Evolutionary conservation across 2,113 vertebrate species (phyloP).

Genomic region (Peromyscus leucopus): DNA sequence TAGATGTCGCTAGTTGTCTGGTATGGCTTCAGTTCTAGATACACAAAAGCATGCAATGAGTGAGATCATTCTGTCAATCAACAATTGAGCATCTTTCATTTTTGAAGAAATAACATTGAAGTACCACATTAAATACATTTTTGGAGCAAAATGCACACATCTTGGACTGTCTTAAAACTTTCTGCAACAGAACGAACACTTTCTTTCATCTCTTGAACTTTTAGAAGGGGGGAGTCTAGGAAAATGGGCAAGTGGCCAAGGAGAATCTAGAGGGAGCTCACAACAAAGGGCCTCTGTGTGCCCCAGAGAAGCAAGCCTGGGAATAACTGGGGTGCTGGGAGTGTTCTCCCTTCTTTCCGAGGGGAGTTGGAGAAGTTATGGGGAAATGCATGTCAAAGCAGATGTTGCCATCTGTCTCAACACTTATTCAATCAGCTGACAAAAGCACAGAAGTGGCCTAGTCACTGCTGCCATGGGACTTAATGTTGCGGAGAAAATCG

Average conservation of each 20-base stretch:
- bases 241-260: not conserved
- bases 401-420: not conserved
- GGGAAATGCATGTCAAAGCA: not conserved
- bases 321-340: not conserved
- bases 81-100: not conserved
- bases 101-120: not conserved
- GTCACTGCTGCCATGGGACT: not conserved
- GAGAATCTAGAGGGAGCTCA: not conserved
- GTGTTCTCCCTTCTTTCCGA: not conserved
- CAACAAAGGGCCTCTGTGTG: rapidly evolving
- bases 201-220: slow-evolving; percentile 12
- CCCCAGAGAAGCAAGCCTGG: not conserved
- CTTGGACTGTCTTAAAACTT: rapidly evolving
- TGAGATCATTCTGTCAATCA: not conserved
- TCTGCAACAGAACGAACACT: not conserved
- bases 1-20: not conserved
- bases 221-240: not conserved
- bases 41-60: not conserved
- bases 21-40: not conserved
- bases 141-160: not conserved
- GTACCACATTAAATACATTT: not conserved
- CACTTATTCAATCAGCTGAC: not conserved
- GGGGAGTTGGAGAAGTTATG: not conserved
- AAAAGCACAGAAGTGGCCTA: not conserved
- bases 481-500: not conserved